A percentile compares a stretch with the other conserved stretches of the same genome.
These are phyloP conservation scores for Etia nguti DNA, from an alignment of 2,113 vertebrate species.

Conservation along the genomic window DNA sequence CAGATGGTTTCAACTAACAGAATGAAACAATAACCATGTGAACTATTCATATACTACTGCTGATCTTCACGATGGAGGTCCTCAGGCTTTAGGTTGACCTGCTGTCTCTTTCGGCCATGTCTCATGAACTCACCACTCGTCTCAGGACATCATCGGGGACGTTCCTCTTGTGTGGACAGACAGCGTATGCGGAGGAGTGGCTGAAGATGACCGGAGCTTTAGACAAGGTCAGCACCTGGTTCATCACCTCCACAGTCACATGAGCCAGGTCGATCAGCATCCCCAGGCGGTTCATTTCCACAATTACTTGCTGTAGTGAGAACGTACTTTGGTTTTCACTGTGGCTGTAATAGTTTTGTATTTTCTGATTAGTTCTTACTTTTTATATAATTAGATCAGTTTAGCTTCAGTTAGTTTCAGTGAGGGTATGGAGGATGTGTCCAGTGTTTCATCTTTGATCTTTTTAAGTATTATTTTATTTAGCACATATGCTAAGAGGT, in stretches of 20 bases:
- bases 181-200: conserved; percentile 82
- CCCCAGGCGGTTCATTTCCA: conserved; percentile 91
- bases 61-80: background rate
- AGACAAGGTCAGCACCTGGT: conserved; percentile 71
- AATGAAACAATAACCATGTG: background rate
- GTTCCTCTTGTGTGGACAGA: conserved; percentile 79
- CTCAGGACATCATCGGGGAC: conserved; percentile 81
- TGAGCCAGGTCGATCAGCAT: conserved; percentile 91
- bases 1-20: background rate
- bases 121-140: conserved; percentile 77
- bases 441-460: background rate
- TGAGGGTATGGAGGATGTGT: background rate
- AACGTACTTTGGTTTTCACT: background rate
- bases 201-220: conserved; percentile 90
- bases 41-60: background rate
- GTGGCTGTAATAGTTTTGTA: background rate
- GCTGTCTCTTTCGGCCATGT: background rate
- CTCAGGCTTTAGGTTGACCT: background rate
- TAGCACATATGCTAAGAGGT: background rate
- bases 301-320: conserved; percentile 72
- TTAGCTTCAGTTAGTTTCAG: background rate
- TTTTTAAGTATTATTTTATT: background rate
- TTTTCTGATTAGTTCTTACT: background rate
- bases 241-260: conserved; percentile 81
- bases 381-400: background rate